Evolutionary conservation across 2,113 vertebrate species (phyloP), one percentile per base, ranked within the genome.

Genomic region (Prionailurus viverrinus): DNA sequence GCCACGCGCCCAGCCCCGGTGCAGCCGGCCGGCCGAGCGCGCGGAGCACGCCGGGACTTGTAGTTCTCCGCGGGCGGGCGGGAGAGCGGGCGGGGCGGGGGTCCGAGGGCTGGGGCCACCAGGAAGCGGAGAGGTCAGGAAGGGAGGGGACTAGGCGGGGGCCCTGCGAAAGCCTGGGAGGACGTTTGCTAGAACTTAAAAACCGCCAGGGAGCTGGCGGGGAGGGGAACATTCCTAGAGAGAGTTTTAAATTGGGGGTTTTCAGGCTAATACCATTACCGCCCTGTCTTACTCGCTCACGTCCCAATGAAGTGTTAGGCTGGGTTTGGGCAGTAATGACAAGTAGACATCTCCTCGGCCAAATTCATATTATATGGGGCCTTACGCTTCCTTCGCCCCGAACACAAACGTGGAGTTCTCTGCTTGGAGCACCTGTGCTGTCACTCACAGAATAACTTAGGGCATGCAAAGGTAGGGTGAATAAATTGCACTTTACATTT

Each of bases 11-110:
- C 39, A 90, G 86, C 83, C 95, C 87, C 39, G 3, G 36, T 4
- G 88, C 76, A 2, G 73, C 88, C 51, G 5, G 87, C 66, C 29
- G 25, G 81, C 27, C 10, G 71, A 21, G 89, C 97, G 96, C 96
- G 39, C 7, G 93, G 98, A 91, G 98, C 97, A 97, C 73, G 97
- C 91, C 78, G 98, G 97, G 96, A 98, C 76, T 98, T 98, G 98
- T 98, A 98, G 97, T 98, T 66, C 95, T 58, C 45, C 19, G 29
- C 6, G 13, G 31, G 86, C 36, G 29, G 31, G 86, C 21, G 18
- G 51, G 80, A 89, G 13, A 27, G 86, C 33, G 29, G 31, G 86
- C 23, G 18, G 51, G 80, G 91, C 23, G 3, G 66, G 63, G 81
- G 79, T 87, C 91, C 4, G 13, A 23, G n/a, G 15, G 63, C 41